Evolutionary conservation across 92 coral and sea anemone species (phyloP).

Genomic region (Metridium senile): DNA sequence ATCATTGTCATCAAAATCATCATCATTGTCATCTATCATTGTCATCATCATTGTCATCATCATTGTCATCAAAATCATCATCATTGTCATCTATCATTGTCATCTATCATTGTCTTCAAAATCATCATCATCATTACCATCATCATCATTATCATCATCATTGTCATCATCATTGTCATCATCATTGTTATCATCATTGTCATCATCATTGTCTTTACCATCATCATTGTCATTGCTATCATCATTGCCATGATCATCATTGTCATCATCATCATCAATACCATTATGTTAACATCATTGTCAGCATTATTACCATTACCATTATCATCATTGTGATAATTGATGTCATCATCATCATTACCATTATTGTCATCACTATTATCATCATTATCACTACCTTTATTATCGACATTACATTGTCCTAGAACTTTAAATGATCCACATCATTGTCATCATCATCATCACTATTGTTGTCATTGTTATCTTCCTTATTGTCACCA

Average conservation of each 20-base stretch:
- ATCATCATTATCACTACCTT: background rate
- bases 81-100: background rate
- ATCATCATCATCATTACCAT: background rate
- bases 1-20: too few species aligned
- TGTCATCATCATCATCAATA: background rate
- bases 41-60: too few species aligned
- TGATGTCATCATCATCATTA: background rate
- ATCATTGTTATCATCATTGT: background rate
- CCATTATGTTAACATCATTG: background rate
- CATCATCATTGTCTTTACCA: constrained; percentile 1
- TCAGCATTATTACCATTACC: background rate
- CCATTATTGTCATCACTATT: background rate
- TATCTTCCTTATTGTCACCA: background rate
- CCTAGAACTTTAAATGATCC: too few species aligned
- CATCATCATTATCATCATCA: too few species aligned
- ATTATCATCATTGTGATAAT: background rate
- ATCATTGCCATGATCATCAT: background rate
- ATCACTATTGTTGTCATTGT: background rate
- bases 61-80: background rate
- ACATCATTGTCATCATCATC: constrained; percentile 6
- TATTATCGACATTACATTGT: too few species aligned
- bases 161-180: background rate
- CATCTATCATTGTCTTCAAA: constrained; percentile 1
- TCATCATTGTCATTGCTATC: constrained; percentile 1
- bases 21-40: too few species aligned